Conservation (phyloP, 2,113 vertebrate genomes). For the Zeus faber region DNA sequence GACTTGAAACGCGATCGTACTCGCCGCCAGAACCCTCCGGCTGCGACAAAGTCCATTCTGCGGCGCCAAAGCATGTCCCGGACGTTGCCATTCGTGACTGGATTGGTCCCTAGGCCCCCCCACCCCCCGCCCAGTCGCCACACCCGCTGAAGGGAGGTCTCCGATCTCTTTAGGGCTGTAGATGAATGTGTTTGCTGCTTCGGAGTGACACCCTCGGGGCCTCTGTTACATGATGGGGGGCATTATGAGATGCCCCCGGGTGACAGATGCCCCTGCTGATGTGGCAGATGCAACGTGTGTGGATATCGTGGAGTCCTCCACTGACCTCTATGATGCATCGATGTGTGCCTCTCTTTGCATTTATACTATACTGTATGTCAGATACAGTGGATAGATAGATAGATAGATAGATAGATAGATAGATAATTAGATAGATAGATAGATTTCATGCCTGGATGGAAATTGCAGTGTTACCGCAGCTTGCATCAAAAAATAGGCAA, state of each 20-base stretch:
- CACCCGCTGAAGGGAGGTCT: constrained; percentile 16
- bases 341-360: too few relatives aligned
- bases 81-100: constrained; percentile 15
- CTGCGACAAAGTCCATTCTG: constrained; percentile 18
- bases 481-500: too few relatives aligned
- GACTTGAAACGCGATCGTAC: constrained; percentile 10
- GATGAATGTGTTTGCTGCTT: constrained; percentile 43
- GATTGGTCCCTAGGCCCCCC: constrained; percentile 11
- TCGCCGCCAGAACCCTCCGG: constrained; percentile 14
- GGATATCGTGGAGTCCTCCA: constrained; percentile 21
- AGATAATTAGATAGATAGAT: too few relatives aligned
- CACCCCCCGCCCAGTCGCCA: too few relatives aligned
- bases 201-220: constrained; percentile 29
- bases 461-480: too few relatives aligned
- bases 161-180: constrained; percentile 41
- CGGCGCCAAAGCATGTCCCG: constrained; percentile 1
- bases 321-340: too few relatives aligned
- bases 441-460: too few relatives aligned
- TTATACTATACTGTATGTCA: too few relatives aligned
- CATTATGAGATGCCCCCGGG: constrained; percentile 34
- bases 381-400: too few relatives aligned
- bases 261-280: constrained; percentile 16
- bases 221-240: constrained; percentile 25
- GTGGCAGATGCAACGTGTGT: constrained; percentile 32
- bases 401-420: too few relatives aligned